Evolutionary conservation across 2,888 invertebrate species (phyloP), one percentile per base, ranked within the genome.

Genomic region (Lasioglossum figueresi): DNA sequence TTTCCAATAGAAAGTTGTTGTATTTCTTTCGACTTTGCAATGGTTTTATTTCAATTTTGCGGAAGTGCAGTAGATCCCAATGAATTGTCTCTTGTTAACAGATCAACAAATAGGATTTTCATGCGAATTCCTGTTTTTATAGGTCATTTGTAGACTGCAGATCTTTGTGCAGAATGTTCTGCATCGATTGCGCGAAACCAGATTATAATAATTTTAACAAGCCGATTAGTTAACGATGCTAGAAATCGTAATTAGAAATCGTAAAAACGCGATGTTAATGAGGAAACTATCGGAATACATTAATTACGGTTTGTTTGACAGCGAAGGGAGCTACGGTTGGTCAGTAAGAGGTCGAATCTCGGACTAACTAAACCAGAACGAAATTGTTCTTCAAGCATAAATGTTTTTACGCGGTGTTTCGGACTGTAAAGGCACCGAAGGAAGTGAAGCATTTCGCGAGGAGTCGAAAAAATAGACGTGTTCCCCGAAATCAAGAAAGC

Each of bases 401-500:
- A 81, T 23, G 59, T 76, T 84, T 84, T 88, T 77, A 31, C 79
- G n/a, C 48, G 75, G 43, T 52, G 74, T 83, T 76, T 76, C 77
- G 6, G 66, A 43, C 34, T 34, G 63, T 4, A 40, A 52, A 3
- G 23, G n/a, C 37, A 72, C 12, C 48, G 31, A 71, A 59, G 68
- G 76, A 76, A 59, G 70, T 34, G 34, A 59, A 68, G 45, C 45
- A 79, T 34, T 19, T 71, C 70, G 45, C n/a, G 56, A 12, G 16
- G 75, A 14, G 45, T 56, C 27, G 45, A 76, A 80, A 80, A 83
- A 76, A 59, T 76, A 66, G 66, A 59, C 68, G 72, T 27, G 80
- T 83, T 63, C 76, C 8, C 48, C 76, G 66, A 78, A 84, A 82
- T 27, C 27, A 78, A 34, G 84, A 78, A 75, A 84, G 71, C 40